Percentiles rank a stretch among this genome's conserved stretches.
These are phyloP conservation scores for Netelia virgata DNA, from an alignment of 2,888 invertebrate species.

Conservation along the genomic window DNA sequence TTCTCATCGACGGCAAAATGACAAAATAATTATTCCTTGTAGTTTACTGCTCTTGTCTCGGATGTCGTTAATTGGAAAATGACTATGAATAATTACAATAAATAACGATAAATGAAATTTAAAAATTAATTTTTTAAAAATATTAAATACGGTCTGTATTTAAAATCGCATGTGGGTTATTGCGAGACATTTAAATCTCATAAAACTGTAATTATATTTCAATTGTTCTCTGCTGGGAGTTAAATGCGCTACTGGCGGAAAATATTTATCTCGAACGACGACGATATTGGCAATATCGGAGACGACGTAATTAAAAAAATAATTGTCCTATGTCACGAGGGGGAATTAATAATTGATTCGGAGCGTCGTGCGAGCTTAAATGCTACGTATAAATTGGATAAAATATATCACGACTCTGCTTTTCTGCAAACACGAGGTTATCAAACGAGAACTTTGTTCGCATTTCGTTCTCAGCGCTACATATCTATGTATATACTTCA, in stretches of 20 bases:
- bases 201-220: constrained; percentile 5
- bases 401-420: constrained; percentile 38
- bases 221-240: background rate
- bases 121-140: background rate
- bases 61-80: too few species aligned
- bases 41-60: background rate
- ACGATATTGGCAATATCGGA: background rate
- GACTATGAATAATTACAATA: too few species aligned
- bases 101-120: too few species aligned
- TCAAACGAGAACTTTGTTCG: constrained; percentile 63
- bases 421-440: constrained; percentile 57
- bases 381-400: constrained; percentile 23
- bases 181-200: background rate
- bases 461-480: background rate
- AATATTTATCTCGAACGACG: constrained; percentile 3
- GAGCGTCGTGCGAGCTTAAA: constrained; percentile 29
- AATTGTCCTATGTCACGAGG: constrained; percentile 12
- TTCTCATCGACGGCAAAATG: constrained; percentile 27
- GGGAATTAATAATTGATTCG: constrained; percentile 43
- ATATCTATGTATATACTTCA: background rate
- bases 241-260: background rate
- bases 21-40: background rate
- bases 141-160: background rate
- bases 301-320: background rate
- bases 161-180: background rate